A percentile compares a stretch with the other conserved stretches of the same genome.
These are phyloP conservation scores for Pseudochirops corinnae DNA, from an alignment of 2,797 vertebrate species.

Conservation along the genomic window DNA sequence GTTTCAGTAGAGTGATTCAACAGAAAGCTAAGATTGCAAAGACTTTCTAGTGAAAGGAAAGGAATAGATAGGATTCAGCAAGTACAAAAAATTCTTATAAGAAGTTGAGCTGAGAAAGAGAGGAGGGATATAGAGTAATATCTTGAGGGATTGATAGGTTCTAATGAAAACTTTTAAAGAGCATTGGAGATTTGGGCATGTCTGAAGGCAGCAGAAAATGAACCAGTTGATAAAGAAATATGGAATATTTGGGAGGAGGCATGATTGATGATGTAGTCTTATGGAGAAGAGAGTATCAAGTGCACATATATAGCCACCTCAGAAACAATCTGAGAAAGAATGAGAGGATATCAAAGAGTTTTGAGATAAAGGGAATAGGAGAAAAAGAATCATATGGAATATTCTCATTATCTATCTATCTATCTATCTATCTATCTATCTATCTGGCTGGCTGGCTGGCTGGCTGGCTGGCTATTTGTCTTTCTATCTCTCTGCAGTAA, in stretches of 20 bases:
- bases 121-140: not conserved
- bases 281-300: not conserved
- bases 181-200: not conserved
- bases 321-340: not conserved
- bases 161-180: not conserved
- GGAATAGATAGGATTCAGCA: not conserved
- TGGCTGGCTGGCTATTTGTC: too few relatives aligned
- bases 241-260: too few relatives aligned
- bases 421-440: too few relatives aligned
- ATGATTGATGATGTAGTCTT: not conserved
- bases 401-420: too few relatives aligned
- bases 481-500: too few relatives aligned
- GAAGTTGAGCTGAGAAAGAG: too few relatives aligned
- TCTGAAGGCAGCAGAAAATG: not conserved
- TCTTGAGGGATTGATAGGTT: not conserved
- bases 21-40: not conserved
- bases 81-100: not conserved
- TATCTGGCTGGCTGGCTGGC: too few relatives aligned
- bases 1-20: not conserved
- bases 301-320: not conserved
- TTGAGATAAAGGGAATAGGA: too few relatives aligned
- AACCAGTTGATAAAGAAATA: too few relatives aligned
- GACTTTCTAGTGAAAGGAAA: not conserved
- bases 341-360: too few relatives aligned
- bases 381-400: too few relatives aligned